Base-by-base conservation (phyloP, 2,797 vertebrate species). In the Cuniculus paca region DNA sequence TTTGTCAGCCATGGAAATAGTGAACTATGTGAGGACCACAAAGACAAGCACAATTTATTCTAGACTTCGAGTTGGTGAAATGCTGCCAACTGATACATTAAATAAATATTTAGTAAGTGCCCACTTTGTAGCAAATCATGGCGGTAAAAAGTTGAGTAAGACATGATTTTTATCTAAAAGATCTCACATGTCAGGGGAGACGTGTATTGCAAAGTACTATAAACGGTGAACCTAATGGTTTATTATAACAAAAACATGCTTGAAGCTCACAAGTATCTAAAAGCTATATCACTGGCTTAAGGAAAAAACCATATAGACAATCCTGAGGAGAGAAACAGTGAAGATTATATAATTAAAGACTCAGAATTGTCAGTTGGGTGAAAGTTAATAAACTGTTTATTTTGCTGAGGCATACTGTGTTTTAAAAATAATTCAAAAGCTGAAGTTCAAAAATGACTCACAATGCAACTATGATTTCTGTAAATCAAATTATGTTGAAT, bases 381-480 rank as follows among this genome's bases (percentile, higher is more conserved):
- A 82, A 87, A 24, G 52, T 75, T 88, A 87, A 90, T 75, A 75
- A 88, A 91, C 7, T 70, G 20, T 90, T 86, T 58, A 70, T 88
- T 89, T 97, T 95, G 92, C 34, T 70, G 22, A 91, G 34, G 65
- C 88, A 5, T 70, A 63, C 60, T 89, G 61, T 95, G 5, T 61
- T 74, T 95, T 63, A 97, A 95, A 87, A 78, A 81, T 77, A 81
- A 92, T 95, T 94, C 91, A 48, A 93, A 91, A 92, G 3, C 42
- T 93, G 6, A 72, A 61, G 42, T 79, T 95, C 6, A 83, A 95
- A 95, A 84, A 54, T 91, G 34, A 87, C 26, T 87, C 56, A 72
- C 24, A 84, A 52, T 48, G 1, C 9, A 89, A 58, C 95, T 87
- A 87, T 72, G 24, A 91, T 45, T 87, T 77, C n/a, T 68, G 34